Percentiles rank a stretch among this genome's conserved stretches.
These are phyloP conservation scores for Diplogasteroides magnus DNA, from an alignment of 1,140 invertebrate genomes.

Conservation along the genomic window DNA sequence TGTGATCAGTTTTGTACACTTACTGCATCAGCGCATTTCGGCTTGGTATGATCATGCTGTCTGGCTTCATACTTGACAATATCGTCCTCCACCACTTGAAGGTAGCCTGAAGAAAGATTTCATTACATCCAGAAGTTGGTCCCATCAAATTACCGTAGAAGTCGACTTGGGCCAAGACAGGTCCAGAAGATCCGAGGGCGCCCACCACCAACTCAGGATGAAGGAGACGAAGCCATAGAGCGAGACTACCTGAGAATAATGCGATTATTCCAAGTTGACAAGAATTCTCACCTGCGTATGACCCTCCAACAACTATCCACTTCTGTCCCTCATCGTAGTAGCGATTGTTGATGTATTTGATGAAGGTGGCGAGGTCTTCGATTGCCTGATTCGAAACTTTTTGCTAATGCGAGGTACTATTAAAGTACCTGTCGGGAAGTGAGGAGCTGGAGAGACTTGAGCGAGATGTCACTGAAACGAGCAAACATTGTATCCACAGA, in stretches of 20 bases:
- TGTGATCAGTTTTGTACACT: too few relatives aligned
- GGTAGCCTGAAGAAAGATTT: too few relatives aligned
- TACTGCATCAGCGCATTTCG: too few relatives aligned
- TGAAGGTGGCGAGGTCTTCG: background rate
- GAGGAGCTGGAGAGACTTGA: background rate
- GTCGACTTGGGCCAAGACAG: background rate
- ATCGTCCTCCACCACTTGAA: too few relatives aligned
- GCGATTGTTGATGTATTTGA: background rate
- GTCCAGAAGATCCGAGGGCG: background rate
- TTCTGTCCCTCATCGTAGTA: background rate
- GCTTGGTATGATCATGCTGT: too few relatives aligned
- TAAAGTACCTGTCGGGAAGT: too few relatives aligned
- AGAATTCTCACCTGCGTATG: background rate
- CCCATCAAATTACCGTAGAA: background rate
- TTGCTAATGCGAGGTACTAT: too few relatives aligned
- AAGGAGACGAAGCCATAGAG: background rate
- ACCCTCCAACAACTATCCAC: background rate
- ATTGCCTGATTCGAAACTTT: too few relatives aligned
- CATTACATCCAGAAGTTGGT: too few relatives aligned
- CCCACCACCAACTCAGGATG: background rate
- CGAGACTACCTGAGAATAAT: background rate
- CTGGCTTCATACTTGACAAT: too few relatives aligned
- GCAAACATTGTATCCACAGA: background rate
- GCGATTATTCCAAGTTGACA: too few relatives aligned
- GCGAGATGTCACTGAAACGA: background rate